These are phyloP conservation scores for Teleopsis dalmanni DNA, from an alignment of 1,140 invertebrate species.

Conservation along the genomic window DNA sequence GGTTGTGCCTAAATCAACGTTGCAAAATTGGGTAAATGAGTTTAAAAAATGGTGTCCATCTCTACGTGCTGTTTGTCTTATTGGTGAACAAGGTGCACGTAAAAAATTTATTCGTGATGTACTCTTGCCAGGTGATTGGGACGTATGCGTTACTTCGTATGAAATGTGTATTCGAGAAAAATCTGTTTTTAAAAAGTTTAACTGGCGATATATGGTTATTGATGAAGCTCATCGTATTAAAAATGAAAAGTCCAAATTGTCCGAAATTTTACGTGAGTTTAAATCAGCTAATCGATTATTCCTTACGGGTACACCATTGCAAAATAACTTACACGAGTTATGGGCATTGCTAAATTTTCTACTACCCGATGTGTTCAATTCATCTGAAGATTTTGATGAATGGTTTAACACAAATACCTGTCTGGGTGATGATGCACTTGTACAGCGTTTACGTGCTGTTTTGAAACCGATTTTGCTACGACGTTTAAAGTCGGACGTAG, in stretches of 20 bases:
- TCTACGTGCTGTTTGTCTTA: slow-evolving; percentile 84
- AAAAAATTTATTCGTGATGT: slow-evolving; percentile 87
- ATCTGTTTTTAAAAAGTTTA: slow-evolving; percentile 96
- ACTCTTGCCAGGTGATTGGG: slow-evolving; percentile 95
- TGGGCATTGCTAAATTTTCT: slow-evolving; percentile 99
- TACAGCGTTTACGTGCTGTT: slow-evolving; percentile 90
- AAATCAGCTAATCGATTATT: slow-evolving; percentile 96
- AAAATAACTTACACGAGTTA: slow-evolving; percentile 96
- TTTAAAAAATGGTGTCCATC: slow-evolving; percentile 97
- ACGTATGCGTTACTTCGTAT: slow-evolving; percentile 97
- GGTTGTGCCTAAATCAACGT: slow-evolving; percentile 97
- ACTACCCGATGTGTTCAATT: slow-evolving; percentile 96
- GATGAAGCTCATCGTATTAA: slow-evolving; percentile 99
- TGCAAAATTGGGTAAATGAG: slow-evolving; percentile 98
- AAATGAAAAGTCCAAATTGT: slow-evolving; percentile 98
- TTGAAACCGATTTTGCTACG: slow-evolving; percentile 92
- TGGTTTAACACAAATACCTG: slow-evolving; percentile 98
- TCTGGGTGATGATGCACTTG: slow-evolving; percentile 82
- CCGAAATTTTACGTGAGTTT: slow-evolving; percentile 94
- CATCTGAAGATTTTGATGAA: slow-evolving; percentile 93
- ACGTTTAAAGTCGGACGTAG: slow-evolving; percentile 95
- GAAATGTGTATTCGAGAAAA: slow-evolving; percentile 98
- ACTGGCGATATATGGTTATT: slow-evolving; percentile 96
- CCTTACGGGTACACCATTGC: slow-evolving; percentile 89
- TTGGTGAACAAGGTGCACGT: slow-evolving; percentile 90